Evolutionary conservation across 2,113 vertebrate genomes (phyloP), one percentile per base, ranked within the genome.

Genomic region (Zosterops pallidus): DNA sequence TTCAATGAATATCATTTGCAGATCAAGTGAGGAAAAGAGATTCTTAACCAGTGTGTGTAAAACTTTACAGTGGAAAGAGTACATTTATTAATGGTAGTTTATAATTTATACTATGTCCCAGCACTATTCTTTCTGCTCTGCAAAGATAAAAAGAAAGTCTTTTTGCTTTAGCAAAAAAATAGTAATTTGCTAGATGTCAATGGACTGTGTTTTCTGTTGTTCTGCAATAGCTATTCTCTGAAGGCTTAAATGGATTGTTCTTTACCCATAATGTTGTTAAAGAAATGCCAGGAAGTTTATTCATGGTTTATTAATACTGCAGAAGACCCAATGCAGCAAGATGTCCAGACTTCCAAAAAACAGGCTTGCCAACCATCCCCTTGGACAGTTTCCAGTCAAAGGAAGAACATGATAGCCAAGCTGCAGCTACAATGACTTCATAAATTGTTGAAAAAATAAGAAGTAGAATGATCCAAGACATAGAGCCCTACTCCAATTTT

Each of bases 201-300:
- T 75, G 71, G 70, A 59, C 31, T 88, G 37, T 90, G 69, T 70
- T 91, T 94, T 93, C 79, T 60, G 37, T 79, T 93, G 52, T 75
- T 93, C 88, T 78, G 65, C 80, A 96, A 78, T 4, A 89, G 52
- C 64, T 93, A 37, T 79, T 86, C 88, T 94, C 90, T 84, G 72
- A 95, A 95, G 90, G 49, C 29, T 91, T 82, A 92, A 93, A 90
- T 17, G 16, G 52, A 90, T 82, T 89, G 64, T 84, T 92, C 65
- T 87, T 90, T 72, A 92, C 94, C 80, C 80, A 86, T 79, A 92
- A 96, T 44, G 56, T 68, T 39, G 33, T 92, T 90, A 95, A 90
- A 93, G 65, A 95, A 95, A 95, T 82, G 65, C 72, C 95, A 93
- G 92, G 80, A 96, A 96, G 86, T 93, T 96, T 93, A 90, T 95